Conservation (phyloP, 1,140 invertebrate genomes). For the Penaeus chinensis region DNA sequence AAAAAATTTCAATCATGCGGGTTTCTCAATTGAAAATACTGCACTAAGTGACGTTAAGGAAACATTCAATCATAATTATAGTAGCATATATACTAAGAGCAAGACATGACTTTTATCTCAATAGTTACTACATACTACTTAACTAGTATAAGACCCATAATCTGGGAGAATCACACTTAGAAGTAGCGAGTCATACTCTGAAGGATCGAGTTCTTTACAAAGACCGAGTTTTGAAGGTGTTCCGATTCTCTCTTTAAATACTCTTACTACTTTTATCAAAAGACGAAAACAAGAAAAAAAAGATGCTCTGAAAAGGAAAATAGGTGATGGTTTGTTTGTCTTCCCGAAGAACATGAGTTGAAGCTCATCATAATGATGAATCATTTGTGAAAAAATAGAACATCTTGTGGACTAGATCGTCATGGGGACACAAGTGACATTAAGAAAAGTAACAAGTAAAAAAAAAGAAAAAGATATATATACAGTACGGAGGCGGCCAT, state of each 20-base stretch:
- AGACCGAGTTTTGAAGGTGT: no score
- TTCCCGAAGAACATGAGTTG: background rate
- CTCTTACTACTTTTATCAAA: no score
- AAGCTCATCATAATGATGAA: no score
- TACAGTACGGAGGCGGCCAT: no score
- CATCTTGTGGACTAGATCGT: no score
- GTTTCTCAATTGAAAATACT: conserved; percentile 15
- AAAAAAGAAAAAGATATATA: no score
- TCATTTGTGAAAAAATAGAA: no score
- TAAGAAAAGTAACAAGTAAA: no score
- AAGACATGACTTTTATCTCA: conserved; percentile 21
- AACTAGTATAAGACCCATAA: conserved; percentile 58
- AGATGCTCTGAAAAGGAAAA: conserved; percentile 39
- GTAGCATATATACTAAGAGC: conserved; percentile 46
- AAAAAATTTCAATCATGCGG: conserved; percentile 45
- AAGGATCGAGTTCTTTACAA: conserved; percentile 8
- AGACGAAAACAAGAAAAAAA: background rate
- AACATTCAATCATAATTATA: conserved; percentile 40
- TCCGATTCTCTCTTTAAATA: no score
- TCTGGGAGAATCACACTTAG: conserved; percentile 56
- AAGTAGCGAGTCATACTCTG: conserved; percentile 30
- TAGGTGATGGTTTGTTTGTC: conserved; percentile 2
- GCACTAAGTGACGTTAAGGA: conserved; percentile 34
- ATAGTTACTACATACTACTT: conserved; percentile 42
- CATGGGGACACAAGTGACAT: no score